These are phyloP conservation scores for Cydia pomonella DNA, from an alignment of 1,140 invertebrate species.

Conservation along the genomic window DNA sequence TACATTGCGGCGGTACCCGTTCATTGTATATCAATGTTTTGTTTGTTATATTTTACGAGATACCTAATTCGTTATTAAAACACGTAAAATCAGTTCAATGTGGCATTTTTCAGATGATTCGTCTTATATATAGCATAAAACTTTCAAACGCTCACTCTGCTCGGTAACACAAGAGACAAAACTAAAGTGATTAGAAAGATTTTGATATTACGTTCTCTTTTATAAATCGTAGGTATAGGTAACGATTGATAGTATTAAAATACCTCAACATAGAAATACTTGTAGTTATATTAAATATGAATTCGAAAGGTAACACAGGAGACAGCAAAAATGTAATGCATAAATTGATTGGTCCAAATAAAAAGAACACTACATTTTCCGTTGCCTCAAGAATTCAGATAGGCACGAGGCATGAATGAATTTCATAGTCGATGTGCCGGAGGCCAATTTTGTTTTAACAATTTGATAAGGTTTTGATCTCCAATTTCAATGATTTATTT, in stretches of 20 bases:
- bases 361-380: conserved; percentile 3
- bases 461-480: too few relatives aligned
- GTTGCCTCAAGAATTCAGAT: conserved; percentile 14
- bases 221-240: too few relatives aligned
- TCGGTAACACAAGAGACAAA: background rate
- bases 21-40: background rate
- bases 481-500: too few relatives aligned
- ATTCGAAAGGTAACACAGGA: background rate
- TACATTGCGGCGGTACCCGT: background rate
- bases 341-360: background rate
- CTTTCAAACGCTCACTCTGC: background rate
- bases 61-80: too few relatives aligned
- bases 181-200: background rate
- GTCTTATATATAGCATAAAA: background rate
- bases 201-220: background rate
- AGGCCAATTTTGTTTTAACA: too few relatives aligned
- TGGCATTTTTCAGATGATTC: too few relatives aligned
- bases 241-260: too few relatives aligned
- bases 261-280: too few relatives aligned
- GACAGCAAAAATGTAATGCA: background rate
- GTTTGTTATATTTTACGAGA: too few relatives aligned
- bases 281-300: too few relatives aligned
- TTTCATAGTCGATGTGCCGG: background rate
- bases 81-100: too few relatives aligned
- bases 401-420: background rate